A percentile compares a stretch with the other conserved stretches of the same genome.
Conservation (phyloP, 2,888 invertebrate genomes). For the Pachliopta kotzebuea region DNA sequence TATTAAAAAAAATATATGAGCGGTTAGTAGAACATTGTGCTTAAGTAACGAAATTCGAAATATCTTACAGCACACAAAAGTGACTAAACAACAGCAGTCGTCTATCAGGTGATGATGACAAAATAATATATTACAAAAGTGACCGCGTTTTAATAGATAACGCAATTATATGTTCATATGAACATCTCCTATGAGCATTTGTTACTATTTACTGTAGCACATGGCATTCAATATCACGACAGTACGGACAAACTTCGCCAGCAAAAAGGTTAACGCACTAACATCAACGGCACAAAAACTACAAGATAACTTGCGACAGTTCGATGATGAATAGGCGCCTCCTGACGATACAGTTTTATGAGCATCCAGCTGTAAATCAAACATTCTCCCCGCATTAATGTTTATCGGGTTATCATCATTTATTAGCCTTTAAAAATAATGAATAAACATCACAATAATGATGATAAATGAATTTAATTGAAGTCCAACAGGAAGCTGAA, state of each 20-base stretch:
- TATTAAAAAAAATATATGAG: slow-evolving; percentile 18
- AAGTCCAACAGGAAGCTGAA: slow-evolving; percentile 15
- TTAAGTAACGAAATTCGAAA: slow-evolving; percentile 1
- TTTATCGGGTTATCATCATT: slow-evolving; percentile 19
- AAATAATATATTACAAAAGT: too few relatives aligned
- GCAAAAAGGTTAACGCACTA: slow-evolving; percentile 66
- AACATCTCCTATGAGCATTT: too few relatives aligned
- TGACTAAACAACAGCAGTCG: too few relatives aligned
- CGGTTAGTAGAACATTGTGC: slow-evolving; percentile 2
- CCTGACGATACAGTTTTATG: slow-evolving; percentile 55
- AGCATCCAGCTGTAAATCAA: slow-evolving; percentile 45
- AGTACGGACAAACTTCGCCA: slow-evolving; percentile 20
- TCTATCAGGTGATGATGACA: too few relatives aligned
- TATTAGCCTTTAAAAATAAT: slow-evolving; percentile 12
- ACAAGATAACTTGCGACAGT: slow-evolving; percentile 64
- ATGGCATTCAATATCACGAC: slow-evolving; percentile 4
- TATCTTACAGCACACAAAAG: neutral
- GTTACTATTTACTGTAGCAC: too few relatives aligned
- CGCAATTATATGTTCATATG: neutral
- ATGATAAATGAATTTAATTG: slow-evolving; percentile 13
- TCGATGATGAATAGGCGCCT: slow-evolving; percentile 57
- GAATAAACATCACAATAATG: slow-evolving; percentile 21
- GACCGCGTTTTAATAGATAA: neutral
- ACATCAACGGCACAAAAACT: slow-evolving; percentile 59
- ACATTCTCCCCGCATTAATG: slow-evolving; percentile 26